These are phyloP conservation scores for Hydrozoanthus gracilis DNA, from an alignment of 92 coral and sea anemone species.

Conservation along the genomic window DNA sequence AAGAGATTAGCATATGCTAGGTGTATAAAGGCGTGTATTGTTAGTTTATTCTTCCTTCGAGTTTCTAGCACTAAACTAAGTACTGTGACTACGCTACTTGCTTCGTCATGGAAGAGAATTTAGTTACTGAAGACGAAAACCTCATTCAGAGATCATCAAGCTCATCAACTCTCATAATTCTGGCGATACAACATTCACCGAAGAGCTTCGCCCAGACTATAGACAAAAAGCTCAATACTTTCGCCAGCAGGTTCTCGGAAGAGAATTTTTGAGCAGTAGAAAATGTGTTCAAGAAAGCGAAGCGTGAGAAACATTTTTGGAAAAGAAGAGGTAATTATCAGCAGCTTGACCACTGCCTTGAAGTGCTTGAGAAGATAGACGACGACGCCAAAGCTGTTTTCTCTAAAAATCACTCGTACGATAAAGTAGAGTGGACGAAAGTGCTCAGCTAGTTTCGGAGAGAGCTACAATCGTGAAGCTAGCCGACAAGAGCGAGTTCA, in stretches of 20 bases:
- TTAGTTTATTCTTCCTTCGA: too few species aligned
- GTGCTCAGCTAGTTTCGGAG: neutral
- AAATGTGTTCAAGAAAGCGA: neutral
- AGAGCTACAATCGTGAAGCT: neutral
- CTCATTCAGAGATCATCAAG: too few species aligned
- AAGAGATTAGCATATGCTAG: neutral
- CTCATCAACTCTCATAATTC: neutral
- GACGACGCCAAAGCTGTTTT: conserved; percentile 3
- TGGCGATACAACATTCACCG: conserved; percentile 2
- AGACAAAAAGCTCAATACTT: too few species aligned
- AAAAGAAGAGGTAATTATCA: neutral
- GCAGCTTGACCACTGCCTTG: conserved; percentile 7
- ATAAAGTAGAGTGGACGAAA: neutral
- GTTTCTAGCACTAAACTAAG: neutral
- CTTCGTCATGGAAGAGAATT: neutral
- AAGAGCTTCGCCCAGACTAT: neutral
- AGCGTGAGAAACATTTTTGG: neutral
- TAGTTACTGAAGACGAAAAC: neutral
- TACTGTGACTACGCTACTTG: conserved; percentile 6
- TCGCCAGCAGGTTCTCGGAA: neutral
- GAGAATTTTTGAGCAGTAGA: conserved; percentile 1
- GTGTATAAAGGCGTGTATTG: neutral
- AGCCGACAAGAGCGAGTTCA: too few species aligned
- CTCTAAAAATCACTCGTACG: neutral
- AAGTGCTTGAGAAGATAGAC: conserved; percentile 1